Base-by-base conservation (phyloP, 1,140 invertebrate genomes). In the Drosophila littoralis region DNA sequence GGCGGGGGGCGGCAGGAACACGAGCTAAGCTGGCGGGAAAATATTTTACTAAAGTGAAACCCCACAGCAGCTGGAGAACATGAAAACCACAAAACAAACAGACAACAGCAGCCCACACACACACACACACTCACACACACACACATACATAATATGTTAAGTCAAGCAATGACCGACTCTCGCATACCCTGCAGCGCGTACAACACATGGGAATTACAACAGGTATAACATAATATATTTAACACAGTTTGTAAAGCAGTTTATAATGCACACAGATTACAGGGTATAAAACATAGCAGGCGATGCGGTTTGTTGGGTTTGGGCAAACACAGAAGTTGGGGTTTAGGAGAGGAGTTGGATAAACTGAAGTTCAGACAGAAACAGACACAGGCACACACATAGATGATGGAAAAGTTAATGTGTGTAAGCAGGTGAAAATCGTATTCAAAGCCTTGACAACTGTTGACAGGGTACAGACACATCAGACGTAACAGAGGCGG, bases 371-470 rank as follows among this genome's bases (percentile, higher is more conserved):
- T 15, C 38, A 65, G 7, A 50, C 52, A 75, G 45, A 55, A 1
- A 57, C 9, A 77, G 36, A 59, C 4, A 54, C 3, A 68, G 6
- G 36, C 10, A 40, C 12, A 59, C 46, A 59, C 43, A 40, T 28
- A 50, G 48, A 58, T 42, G 51, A 50, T 35, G 45, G 42, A 76
- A 50, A 77, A 69, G 50, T 75, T 67, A 38, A 78, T 57, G 70
- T 48, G 59, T 59, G 59, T 59, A 70, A 78, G 77, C 70, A 88
- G 84, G 84, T 89, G 79, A 77, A 83, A 88, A 88, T 88, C 69
- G 66, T 48, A 80, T 83, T 77, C 55, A 89, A 38, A 84, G 61
- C 81, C 80, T 84, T 89, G 80, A 90, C 81, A 89, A 89, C 80
- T 84, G 84, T 79, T 80, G 81, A 90, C 78, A 90, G 75, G 75